Base-by-base conservation (phyloP, 2,888 invertebrate species). In the Ectemnius lituratus region DNA sequence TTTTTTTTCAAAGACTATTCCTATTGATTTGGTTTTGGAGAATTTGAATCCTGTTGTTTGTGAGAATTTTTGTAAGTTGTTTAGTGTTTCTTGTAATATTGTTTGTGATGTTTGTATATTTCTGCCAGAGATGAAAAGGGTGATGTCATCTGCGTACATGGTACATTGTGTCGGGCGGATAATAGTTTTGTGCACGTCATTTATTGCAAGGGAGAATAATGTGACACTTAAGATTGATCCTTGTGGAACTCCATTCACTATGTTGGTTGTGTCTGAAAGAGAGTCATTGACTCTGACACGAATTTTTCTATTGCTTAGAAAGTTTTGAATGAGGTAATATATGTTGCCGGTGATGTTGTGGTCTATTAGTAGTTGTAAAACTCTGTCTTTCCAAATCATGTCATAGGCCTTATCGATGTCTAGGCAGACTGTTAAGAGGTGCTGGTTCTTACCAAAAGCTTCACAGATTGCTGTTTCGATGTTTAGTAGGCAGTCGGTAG, bases 111-210 rank as follows among this genome's bases (percentile, higher is more conserved):
- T 66, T 5, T 27, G 8, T 1, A 62, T 16, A 18, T 64, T 52
- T 67, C 70, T 74, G 1, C 66, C 73, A 11, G 52, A 13, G 14
- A 56, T 63, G 5, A 63, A 0, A 0, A 78, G 52, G 1, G 73
- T 65, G 2, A 75, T n/a, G 4, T 78, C 76, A 45, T 71, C 73
- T 1, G 79, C 73, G n/a, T 60, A 71, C 0, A 74, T 61, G 1
- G 62, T 37, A 2, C 60, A 63, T 20, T 71, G 20, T 2, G 20
- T 2, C 20, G 20, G 20, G 20, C 20, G 20, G 20, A 20, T 66
- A 6, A 64, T 60, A 0, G 75, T 20, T 20, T 20, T 20, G 2
- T 20, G 73, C 8, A 37, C 28, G 4, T 37, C 28, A 37, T 37
- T 37, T 4, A 37, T 37, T 37, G 28, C 28, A 6, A 0, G 56